Conservation (phyloP, 2,888 invertebrate species). For the Euproctis similis region DNA sequence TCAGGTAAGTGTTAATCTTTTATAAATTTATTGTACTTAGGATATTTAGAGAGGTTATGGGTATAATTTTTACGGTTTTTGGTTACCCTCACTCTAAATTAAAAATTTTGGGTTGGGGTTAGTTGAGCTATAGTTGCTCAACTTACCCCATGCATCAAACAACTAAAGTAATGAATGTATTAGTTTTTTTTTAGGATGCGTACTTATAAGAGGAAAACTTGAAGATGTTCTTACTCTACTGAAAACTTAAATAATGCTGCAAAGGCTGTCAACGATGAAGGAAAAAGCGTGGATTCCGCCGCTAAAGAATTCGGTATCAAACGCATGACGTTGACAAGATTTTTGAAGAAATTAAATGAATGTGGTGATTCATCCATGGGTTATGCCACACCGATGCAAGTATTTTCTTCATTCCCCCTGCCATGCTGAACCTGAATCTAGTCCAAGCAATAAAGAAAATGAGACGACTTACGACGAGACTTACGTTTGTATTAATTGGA, state of each 20-base stretch:
- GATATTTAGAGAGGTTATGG: too few species aligned
- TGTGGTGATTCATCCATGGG: constrained; percentile 12
- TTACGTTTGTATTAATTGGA: too few species aligned
- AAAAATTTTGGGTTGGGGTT: too few species aligned
- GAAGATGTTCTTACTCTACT: constrained; percentile 16
- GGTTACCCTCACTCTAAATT: not conserved
- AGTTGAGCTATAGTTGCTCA: too few species aligned
- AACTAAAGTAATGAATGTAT: too few species aligned
- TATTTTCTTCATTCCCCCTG: constrained; percentile 16
- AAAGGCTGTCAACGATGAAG: constrained; percentile 13
- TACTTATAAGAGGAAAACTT: constrained; percentile 13
- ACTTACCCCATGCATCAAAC: too few species aligned
- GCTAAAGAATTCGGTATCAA: constrained; percentile 21
- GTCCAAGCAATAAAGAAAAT: constrained; percentile 1
- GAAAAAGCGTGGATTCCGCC: constrained; percentile 5
- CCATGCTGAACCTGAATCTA: constrained; percentile 13
- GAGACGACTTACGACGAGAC: not conserved
- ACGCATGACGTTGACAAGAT: constrained; percentile 20
- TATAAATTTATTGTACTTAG: not conserved
- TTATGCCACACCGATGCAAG: constrained; percentile 17
- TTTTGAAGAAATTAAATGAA: too few species aligned
- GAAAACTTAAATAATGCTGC: constrained; percentile 15
- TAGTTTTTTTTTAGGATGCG: constrained; percentile 15
- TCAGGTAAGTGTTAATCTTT: not conserved
- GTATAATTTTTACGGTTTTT: not conserved